Percentiles rank a stretch among this genome's conserved stretches.
Conservation (phyloP, 2,113 vertebrate genomes). For the Muscicapa adusta region DNA sequence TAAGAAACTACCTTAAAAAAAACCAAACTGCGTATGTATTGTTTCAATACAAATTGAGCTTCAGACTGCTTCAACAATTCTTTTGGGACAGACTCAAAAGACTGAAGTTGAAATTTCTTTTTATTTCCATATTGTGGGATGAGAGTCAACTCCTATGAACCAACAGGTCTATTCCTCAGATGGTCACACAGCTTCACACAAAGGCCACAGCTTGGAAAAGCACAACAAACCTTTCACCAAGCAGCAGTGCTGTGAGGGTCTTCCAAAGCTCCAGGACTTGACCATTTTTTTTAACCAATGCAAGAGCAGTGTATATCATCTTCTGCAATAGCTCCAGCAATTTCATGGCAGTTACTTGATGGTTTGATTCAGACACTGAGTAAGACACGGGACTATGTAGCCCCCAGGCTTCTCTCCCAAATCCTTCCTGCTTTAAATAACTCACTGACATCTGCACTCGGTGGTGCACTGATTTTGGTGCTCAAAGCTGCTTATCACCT, state of each 20-base stretch:
- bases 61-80: not conserved
- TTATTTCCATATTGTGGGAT: not conserved
- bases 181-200: not conserved
- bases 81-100: not conserved
- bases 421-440: constrained; percentile 59
- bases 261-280: not conserved
- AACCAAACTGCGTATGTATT: not conserved
- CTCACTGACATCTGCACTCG: constrained; percentile 29
- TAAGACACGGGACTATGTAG: not conserved
- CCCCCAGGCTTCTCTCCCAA: constrained; percentile 16
- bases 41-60: not conserved
- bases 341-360: not conserved
- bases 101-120: not conserved
- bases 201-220: not conserved
- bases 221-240: not conserved
- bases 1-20: not conserved
- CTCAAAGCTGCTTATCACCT: constrained; percentile 39
- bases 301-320: not conserved
- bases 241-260: not conserved
- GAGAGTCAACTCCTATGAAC: rapidly evolving
- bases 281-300: not conserved
- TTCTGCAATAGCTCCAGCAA: not conserved
- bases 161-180: not conserved
- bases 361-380: not conserved
- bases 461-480: constrained; percentile 29